Evolutionary conservation across 2,888 invertebrate genomes (phyloP).

Genomic region (Chrysotoxum bicinctum): DNA sequence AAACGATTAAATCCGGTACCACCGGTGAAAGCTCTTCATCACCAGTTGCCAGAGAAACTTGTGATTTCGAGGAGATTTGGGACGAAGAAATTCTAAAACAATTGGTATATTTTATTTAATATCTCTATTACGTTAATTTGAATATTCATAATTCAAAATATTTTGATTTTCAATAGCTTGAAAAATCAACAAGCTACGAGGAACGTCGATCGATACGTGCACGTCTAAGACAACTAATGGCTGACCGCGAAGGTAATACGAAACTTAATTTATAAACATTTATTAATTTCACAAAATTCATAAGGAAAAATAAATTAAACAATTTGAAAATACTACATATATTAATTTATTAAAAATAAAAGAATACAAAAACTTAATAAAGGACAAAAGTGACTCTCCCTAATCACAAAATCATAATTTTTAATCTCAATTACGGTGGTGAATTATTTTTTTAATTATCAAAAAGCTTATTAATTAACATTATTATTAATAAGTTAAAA

Average conservation of each 20-base stretch:
- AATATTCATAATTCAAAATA: neutral
- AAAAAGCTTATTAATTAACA: conserved; percentile 54
- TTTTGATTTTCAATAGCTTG: conserved; percentile 86
- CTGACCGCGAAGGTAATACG: conserved; percentile 90
- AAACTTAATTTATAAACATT: neutral
- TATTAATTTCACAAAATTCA: neutral
- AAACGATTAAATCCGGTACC: conserved; percentile 79
- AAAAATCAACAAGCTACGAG: conserved; percentile 93
- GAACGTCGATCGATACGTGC: conserved; percentile 91
- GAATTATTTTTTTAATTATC: conserved; percentile 29
- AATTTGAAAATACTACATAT: neutral
- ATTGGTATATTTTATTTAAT: conserved; percentile 83
- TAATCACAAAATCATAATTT: conserved; percentile 38
- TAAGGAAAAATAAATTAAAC: neutral
- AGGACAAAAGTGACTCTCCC: conserved; percentile 53
- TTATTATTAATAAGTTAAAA: neutral
- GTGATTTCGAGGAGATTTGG: conserved; percentile 89
- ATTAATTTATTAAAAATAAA: conserved; percentile 23
- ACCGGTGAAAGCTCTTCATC: conserved; percentile 79
- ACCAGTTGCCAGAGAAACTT: conserved; percentile 83
- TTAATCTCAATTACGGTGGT: conserved; percentile 48
- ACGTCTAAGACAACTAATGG: conserved; percentile 91
- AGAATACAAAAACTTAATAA: conserved; percentile 13
- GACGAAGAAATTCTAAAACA: conserved; percentile 88
- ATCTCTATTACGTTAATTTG: neutral